Evolutionary conservation across 2,113 vertebrate species (phyloP).

Genomic region (Proteles cristata): DNA sequence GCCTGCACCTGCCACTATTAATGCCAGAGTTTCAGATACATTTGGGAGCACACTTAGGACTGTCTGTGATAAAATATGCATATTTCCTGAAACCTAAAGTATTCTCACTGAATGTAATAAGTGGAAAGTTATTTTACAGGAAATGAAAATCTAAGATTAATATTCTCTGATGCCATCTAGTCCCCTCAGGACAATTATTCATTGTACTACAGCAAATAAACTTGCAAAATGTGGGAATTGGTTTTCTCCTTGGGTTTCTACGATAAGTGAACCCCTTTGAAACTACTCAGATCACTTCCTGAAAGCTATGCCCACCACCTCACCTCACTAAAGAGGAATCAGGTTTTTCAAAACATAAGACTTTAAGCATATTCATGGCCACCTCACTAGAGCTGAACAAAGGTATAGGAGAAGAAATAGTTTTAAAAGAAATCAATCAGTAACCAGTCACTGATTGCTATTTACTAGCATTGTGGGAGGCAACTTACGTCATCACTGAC

Average conservation of each 20-base stretch:
- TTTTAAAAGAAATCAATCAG: background rate
- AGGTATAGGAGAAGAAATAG: background rate
- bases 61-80: slow-evolving; percentile 81
- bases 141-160: slow-evolving; percentile 83
- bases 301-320: background rate
- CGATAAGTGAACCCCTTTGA: slow-evolving; percentile 3
- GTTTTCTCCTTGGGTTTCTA: slow-evolving; percentile 56
- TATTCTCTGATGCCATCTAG: slow-evolving; percentile 71
- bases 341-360: background rate
- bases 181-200: slow-evolving; percentile 78
- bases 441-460: background rate
- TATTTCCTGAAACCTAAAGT: slow-evolving; percentile 80
- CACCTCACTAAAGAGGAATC: background rate
- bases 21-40: slow-evolving; percentile 19
- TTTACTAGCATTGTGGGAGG: background rate
- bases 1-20: background rate
- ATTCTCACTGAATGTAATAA: slow-evolving; percentile 81
- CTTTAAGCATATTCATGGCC: background rate
- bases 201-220: slow-evolving; percentile 77
- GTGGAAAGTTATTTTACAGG: slow-evolving; percentile 82
- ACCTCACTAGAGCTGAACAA: background rate
- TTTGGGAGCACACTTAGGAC: slow-evolving; percentile 64
- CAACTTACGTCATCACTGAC: background rate
- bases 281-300: background rate
- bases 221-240: slow-evolving; percentile 73